A percentile compares a stretch with the other conserved stretches of the same genome.
Conservation (phyloP, 2,888 invertebrate species). For the Tipula lateralis region DNA sequence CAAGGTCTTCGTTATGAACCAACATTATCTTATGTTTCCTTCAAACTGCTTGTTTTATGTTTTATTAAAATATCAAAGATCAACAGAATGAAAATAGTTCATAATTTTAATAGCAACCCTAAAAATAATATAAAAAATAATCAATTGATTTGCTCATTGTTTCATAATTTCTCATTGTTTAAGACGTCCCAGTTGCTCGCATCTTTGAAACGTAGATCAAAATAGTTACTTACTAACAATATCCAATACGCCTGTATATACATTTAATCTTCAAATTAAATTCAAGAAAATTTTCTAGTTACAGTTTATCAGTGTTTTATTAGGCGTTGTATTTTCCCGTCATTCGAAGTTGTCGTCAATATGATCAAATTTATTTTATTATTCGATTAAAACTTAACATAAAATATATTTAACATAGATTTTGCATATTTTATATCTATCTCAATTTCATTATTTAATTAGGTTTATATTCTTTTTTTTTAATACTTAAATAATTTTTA, state of each 20-base stretch:
- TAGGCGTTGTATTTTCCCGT: not conserved
- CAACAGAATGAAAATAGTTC: slow-evolving; percentile 28
- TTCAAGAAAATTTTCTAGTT: not conserved
- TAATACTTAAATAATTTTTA: not conserved
- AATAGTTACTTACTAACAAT: slow-evolving; percentile 11
- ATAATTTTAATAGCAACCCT: slow-evolving; percentile 20
- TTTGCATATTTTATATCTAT: not conserved
- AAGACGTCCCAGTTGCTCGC: not conserved
- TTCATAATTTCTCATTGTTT: slow-evolving; percentile 26
- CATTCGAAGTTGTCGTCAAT: not conserved
- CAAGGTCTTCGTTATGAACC: not conserved
- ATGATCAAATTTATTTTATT: not conserved
- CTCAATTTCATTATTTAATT: too few species aligned
- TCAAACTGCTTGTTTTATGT: not conserved
- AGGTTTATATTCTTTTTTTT: not conserved
- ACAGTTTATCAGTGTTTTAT: not conserved
- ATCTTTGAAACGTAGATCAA: not conserved
- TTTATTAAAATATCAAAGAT: not conserved
- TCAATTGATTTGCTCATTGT: slow-evolving; percentile 20
- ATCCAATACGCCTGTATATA: not conserved
- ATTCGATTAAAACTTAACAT: not conserved
- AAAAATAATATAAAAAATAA: slow-evolving; percentile 28
- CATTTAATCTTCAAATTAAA: not conserved
- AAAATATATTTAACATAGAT: not conserved
- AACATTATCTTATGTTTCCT: not conserved